phyloP scores from a whole-genome alignment of 2,113 vertebrate species.

The Ceratotherium simum region DNA sequence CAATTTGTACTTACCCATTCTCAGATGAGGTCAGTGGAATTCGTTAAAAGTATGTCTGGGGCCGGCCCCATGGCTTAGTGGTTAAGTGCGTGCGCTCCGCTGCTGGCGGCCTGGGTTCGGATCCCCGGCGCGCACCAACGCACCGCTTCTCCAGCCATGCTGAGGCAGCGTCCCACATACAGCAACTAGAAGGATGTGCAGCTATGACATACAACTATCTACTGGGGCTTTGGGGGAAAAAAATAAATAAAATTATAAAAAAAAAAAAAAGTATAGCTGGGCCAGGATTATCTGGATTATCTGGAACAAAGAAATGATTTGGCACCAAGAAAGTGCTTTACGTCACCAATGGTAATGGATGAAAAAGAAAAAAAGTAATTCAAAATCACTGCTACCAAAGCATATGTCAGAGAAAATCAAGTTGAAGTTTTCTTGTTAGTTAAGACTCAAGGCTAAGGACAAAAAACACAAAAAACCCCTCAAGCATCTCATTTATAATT shows the following conservation, averaged over 20 bases:
- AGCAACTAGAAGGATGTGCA: no score
- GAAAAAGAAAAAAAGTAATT: not conserved
- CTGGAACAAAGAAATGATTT: not conserved
- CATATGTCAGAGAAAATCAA: not conserved
- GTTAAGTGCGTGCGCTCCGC: no score
- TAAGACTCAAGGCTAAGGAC: not conserved
- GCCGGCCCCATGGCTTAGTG: no score
- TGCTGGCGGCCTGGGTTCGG: no score
- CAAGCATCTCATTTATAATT: not conserved
- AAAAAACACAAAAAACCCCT: not conserved
- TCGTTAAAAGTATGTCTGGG: not conserved
- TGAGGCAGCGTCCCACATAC: no score
- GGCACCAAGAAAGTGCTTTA: not conserved
- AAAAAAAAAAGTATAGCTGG: not conserved
- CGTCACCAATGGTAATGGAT: not conserved
- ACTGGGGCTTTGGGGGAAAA: no score
- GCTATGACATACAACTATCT: no score
- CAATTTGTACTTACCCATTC: not conserved
- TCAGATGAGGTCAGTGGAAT: not conserved
- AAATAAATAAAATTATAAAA: no score
- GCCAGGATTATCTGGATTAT: not conserved
- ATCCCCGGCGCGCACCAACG: no score
- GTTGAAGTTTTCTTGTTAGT: not conserved
- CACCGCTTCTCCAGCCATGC: no score
- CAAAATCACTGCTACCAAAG: not conserved